These are phyloP conservation scores for Notolabrus celidotus DNA, from an alignment of 2,797 vertebrate genomes.

Conservation along the genomic window DNA sequence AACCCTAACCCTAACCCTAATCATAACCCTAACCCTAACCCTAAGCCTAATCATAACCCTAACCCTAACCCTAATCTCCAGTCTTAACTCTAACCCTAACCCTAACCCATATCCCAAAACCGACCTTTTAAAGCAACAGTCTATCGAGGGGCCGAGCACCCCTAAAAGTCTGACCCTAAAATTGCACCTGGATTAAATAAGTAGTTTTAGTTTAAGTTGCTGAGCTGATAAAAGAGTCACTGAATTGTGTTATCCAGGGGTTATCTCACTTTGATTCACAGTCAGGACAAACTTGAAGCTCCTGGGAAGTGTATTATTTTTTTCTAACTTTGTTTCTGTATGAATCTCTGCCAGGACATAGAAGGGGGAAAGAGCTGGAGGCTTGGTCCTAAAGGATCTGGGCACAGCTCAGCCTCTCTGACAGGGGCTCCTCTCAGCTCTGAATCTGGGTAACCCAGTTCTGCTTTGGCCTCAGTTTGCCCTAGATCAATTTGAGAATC, in stretches of 20 bases:
- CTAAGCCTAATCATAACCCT: no score
- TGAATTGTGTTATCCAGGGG: not conserved
- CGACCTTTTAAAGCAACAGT: no score
- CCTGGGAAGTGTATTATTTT: not conserved
- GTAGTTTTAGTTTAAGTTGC: no score
- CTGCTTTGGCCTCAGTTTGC: conserved; percentile 28
- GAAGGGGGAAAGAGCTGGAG: conserved; percentile 19
- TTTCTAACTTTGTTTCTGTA: conserved; percentile 21
- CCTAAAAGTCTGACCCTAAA: no score
- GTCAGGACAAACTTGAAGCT: not conserved
- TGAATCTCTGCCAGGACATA: conserved; percentile 30
- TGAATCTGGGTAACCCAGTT: conserved; percentile 72
- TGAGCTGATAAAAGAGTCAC: no score
- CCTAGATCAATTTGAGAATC: conserved; percentile 69
- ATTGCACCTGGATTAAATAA: no score
- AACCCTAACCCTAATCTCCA: no score
- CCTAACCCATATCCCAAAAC: no score
- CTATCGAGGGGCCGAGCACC: no score
- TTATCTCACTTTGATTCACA: not conserved
- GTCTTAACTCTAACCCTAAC: no score
- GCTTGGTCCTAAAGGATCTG: conserved; percentile 14
- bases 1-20: no score
- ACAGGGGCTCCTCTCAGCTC: conserved; percentile 6
- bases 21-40: no score
- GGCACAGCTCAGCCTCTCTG: conserved; percentile 13